Conservation (phyloP, 2,797 vertebrate species). For the Pangasius sanitwongsei region DNA sequence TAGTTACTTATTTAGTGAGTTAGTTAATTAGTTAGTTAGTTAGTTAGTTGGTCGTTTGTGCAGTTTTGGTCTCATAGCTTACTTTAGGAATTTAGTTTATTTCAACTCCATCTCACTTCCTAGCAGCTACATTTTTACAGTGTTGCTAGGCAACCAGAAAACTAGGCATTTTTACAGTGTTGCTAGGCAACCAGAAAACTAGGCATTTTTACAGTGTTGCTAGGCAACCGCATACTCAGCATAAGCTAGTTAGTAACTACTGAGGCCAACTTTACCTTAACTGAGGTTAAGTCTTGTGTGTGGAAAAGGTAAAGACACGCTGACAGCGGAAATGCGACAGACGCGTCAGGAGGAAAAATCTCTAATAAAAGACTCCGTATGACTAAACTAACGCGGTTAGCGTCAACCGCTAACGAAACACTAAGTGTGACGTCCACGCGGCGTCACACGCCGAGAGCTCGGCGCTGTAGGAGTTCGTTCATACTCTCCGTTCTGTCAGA, state of each 20-base stretch:
- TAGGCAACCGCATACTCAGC: not conserved
- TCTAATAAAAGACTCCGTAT: not conserved
- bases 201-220: not conserved
- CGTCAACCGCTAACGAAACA: not conserved
- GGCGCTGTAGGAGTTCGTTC: not conserved
- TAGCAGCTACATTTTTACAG: not conserved
- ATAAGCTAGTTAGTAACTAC: not conserved
- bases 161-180: not conserved
- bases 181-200: not conserved
- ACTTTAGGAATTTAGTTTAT: not conserved
- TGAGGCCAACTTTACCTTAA: not conserved
- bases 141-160: no score
- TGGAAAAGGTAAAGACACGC: not conserved
- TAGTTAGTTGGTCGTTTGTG: not conserved
- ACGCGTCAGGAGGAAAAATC: not conserved
- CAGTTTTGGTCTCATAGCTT: not conserved
- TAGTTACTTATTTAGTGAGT: no score
- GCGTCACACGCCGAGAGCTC: not conserved
- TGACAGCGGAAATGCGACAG: not conserved
- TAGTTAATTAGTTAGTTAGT: not conserved
- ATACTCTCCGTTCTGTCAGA: not conserved
- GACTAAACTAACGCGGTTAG: not conserved
- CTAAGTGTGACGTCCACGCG: not conserved
- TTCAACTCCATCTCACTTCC: not conserved
- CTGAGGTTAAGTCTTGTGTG: not conserved